Base-by-base conservation (phyloP, 53 echinoderm and acorn worm genomes). In the Antedon mediterranea region DNA sequence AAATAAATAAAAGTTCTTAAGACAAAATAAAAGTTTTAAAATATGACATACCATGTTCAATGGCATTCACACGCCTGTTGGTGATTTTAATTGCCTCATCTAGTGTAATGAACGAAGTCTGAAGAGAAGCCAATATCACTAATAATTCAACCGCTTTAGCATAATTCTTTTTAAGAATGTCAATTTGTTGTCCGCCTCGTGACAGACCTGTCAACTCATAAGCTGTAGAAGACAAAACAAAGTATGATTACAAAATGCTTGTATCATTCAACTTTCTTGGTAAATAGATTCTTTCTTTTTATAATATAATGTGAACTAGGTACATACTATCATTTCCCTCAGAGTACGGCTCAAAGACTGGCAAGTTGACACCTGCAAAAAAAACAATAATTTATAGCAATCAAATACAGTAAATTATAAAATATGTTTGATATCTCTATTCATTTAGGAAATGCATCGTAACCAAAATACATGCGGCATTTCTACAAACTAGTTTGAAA, bases 11-110 rank as follows among this genome's bases (percentile, higher is more conserved):
- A n/a, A n/a, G n/a, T n/a, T n/a, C n/a, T n/a, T n/a, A n/a, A 3
- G 33, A 43, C 1, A n/a, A 18, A 29, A 29, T 28, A 0, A 28
- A 11, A 0, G 11, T 34, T 34, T 13, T 0, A n/a, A 20, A 0
- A 26, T 43, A 15, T 15, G n/a, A 85, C 91, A 71, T 76, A 97
- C 92, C 97, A 84, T 97, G 92, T 86, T 97, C 97, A 28, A 97
- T 97, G 32, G 97, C 97, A 86, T 97, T 97, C 29, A 97, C 97
- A 78, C 97, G 87, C 43, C 97, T 87, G 77, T 97, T 97, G 20
- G 97, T 97, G 81, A 97, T 92, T 82, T 97, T 97, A 75, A 97
- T 97, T 72, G 92, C 92, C 79, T 97, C 97, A 81, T 97, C 97
- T 4, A 97, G 78, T 0, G 97, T 97, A 32, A 97, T 86, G 86